Conservation (phyloP, 2,113 vertebrate species). For the Neodon shergylaensis region DNA sequence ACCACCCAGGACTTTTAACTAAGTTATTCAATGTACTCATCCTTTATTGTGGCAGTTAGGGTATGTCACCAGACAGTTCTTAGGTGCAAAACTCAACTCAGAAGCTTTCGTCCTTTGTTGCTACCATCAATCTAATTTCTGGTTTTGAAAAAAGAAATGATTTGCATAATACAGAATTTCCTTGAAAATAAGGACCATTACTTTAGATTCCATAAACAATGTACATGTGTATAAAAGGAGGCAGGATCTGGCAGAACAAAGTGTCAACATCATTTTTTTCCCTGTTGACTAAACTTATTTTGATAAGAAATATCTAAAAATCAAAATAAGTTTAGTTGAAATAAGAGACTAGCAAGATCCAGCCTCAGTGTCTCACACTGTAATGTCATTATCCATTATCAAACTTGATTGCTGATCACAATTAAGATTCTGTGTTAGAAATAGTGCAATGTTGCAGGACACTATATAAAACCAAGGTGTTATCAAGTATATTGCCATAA, state of each 20-base stretch:
- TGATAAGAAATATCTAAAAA: background rate
- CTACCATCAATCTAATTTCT: constrained; percentile 44
- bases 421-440: background rate
- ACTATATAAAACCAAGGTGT: background rate
- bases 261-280: background rate
- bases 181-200: constrained; percentile 24
- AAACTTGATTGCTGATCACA: background rate
- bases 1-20: constrained; percentile 46
- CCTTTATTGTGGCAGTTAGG: constrained; percentile 40
- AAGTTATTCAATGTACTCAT: background rate
- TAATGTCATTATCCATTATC: background rate
- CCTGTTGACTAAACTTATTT: background rate
- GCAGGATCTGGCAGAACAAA: background rate
- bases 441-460: background rate
- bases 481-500: background rate
- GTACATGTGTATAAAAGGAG: background rate
- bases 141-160: background rate
- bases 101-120: background rate
- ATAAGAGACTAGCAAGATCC: background rate
- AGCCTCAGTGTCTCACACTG: background rate
- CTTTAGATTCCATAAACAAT: background rate
- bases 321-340: background rate
- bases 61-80: constrained; percentile 24
- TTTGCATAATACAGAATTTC: constrained; percentile 14
- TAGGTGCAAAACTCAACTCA: background rate